Evolutionary conservation across 2,113 vertebrate species (phyloP).

Genomic region (Neopipo cinnamomea): DNA sequence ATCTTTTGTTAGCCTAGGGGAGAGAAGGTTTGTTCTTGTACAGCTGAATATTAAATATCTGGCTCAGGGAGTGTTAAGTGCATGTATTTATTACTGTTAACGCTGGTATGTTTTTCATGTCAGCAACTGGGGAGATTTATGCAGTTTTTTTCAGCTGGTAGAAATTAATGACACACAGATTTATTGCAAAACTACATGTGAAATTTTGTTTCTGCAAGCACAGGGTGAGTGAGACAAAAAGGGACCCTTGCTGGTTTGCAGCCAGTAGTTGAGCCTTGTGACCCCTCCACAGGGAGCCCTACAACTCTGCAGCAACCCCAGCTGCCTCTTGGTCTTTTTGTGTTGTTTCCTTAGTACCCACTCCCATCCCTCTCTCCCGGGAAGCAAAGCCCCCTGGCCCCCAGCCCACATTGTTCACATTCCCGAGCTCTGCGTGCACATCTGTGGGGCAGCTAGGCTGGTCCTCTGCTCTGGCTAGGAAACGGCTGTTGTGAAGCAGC

Average conservation of each 20-base stretch:
- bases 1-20: neutral
- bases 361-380: neutral
- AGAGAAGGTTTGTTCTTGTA: neutral
- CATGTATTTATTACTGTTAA: neutral
- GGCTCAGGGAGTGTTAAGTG: neutral
- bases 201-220: neutral
- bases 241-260: neutral
- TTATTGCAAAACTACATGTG: neutral
- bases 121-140: neutral
- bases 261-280: neutral
- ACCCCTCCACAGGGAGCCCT: too few relatives aligned
- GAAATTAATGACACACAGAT: neutral
- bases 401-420: neutral
- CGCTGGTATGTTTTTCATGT: neutral
- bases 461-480: neutral
- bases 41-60: neutral
- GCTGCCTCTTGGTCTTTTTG: neutral
- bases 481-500: neutral
- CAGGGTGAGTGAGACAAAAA: neutral
- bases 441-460: accelerated
- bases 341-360: neutral
- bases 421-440: neutral
- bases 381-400: neutral
- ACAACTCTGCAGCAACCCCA: neutral
- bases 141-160: neutral